These are phyloP conservation scores for Heterodera schachtii DNA, from an alignment of 1,140 invertebrate genomes.

Conservation along the genomic window DNA sequence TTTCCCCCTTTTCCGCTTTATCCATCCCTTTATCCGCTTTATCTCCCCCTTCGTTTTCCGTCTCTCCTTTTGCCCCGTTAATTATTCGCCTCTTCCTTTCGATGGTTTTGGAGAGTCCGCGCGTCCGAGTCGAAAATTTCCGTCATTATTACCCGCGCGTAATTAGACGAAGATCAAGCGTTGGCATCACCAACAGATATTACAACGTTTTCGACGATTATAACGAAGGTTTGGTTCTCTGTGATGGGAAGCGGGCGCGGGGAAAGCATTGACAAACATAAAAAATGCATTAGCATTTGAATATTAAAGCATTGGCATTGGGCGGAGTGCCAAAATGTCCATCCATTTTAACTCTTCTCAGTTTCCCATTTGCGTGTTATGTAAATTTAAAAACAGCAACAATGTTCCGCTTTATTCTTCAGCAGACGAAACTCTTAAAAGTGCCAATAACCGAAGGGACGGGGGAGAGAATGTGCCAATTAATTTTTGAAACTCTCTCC, in stretches of 20 bases:
- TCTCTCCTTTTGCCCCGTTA: background rate
- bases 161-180: conserved; percentile 9
- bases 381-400: background rate
- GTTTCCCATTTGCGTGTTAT: background rate
- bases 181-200: conserved; percentile 40
- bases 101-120: conserved; percentile 37
- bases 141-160: conserved; percentile 44
- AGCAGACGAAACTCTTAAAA: background rate
- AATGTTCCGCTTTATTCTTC: background rate
- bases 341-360: background rate
- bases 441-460: no score
- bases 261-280: background rate
- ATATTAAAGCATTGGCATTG: background rate
- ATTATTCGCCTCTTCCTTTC: background rate
- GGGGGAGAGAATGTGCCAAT: no score
- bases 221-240: conserved; percentile 33
- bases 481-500: no score
- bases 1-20: background rate
- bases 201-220: conserved; percentile 52
- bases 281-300: background rate
- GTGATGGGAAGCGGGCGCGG: background rate
- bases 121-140: conserved; percentile 47
- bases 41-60: no score
- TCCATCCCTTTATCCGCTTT: no score
- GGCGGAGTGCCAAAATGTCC: background rate